A percentile compares a stretch with the other conserved stretches of the same genome.
These are phyloP conservation scores for Gryon sp. DNA, from an alignment of 1,140 invertebrate genomes.

Conservation along the genomic window DNA sequence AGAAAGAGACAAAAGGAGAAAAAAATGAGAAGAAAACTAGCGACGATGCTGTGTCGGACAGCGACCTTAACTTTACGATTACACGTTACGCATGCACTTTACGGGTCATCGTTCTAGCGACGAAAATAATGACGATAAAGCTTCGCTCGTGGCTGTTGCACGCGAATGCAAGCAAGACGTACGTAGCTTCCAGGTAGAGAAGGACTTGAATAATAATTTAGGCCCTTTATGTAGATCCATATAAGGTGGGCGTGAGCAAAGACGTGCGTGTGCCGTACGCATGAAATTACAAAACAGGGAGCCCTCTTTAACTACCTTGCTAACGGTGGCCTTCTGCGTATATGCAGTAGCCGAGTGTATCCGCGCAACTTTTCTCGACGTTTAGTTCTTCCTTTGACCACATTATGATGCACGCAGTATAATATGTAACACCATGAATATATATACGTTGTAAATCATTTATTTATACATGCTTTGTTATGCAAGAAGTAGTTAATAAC, in stretches of 20 bases:
- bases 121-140: conserved; percentile 60
- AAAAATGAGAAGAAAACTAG: conserved; percentile 53
- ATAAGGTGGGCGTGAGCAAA: conserved; percentile 57
- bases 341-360: conserved; percentile 38
- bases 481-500: conserved; percentile 1
- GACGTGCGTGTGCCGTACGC: conserved; percentile 62
- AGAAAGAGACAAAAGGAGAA: too few species aligned
- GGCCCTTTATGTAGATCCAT: conserved; percentile 61
- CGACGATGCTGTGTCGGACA: conserved; percentile 49
- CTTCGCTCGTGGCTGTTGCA: conserved; percentile 52
- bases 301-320: conserved; percentile 56
- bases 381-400: conserved; percentile 31
- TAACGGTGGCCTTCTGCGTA: conserved; percentile 54
- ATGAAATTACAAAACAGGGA: conserved; percentile 61
- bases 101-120: conserved; percentile 61
- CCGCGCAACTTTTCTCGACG: conserved; percentile 21
- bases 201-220: conserved; percentile 62
- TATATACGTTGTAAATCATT: conserved; percentile 21
- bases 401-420: conserved; percentile 41
- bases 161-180: conserved; percentile 49
- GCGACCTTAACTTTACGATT: conserved; percentile 50
- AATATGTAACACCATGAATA: conserved; percentile 42
- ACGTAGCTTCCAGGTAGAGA: conserved; percentile 55
- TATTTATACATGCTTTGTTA: conserved; percentile 11
- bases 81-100: conserved; percentile 56